phyloP scores from a whole-genome alignment of 2,797 vertebrate species.

The Pipistrellus nathusii region DNA sequence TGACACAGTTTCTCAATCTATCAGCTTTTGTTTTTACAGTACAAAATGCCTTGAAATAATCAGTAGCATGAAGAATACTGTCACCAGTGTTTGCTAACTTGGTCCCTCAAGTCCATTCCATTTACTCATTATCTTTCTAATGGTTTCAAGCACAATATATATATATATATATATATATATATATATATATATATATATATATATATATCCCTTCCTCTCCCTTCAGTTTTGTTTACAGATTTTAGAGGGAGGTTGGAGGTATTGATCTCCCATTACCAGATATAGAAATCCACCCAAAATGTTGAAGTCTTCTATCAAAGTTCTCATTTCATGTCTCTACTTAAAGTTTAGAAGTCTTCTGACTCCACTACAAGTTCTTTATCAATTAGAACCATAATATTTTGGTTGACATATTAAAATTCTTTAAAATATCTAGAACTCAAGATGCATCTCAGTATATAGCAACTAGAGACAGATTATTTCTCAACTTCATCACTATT shows the following conservation, averaged over 20 bases:
- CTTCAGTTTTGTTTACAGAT: neutral
- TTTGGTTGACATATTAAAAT: neutral
- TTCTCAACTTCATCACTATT: neutral
- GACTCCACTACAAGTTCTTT: neutral
- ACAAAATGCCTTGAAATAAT: neutral
- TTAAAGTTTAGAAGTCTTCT: slow-evolving; percentile 9
- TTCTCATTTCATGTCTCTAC: neutral
- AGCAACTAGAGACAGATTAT: neutral
- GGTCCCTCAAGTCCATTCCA: neutral
- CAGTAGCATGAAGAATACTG: neutral
- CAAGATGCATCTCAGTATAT: neutral
- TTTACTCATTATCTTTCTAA: neutral
- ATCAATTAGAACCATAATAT: neutral
- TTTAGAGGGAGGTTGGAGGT: neutral
- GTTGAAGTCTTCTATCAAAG: neutral
- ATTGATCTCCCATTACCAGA: neutral
- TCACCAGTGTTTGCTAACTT: neutral
- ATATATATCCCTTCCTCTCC: too few relatives aligned
- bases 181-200: too few relatives aligned
- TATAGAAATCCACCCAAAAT: neutral
- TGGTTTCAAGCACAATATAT: neutral
- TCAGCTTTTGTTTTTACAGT: neutral
- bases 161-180: too few relatives aligned
- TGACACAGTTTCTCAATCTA: neutral
- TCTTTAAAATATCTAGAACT: neutral